Evolutionary conservation across 2,113 vertebrate genomes (phyloP), one percentile per base, ranked within the genome.

Genomic region (Amblyornis subalaris): DNA sequence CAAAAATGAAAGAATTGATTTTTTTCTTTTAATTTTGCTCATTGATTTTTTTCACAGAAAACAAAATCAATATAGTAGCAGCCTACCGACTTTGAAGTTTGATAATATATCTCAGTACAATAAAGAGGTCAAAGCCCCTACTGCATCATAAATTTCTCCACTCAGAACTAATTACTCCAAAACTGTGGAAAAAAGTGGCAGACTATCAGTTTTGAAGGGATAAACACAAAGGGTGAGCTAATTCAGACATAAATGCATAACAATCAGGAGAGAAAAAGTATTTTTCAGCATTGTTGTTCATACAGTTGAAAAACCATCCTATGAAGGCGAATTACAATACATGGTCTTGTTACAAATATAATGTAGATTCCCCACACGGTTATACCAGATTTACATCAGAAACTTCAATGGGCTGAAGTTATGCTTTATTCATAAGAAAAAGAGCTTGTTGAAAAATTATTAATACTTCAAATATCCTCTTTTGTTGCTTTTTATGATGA

Each of bases 1-100:
- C 0, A 87, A 88, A 95, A 95, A 96, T 85, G 38, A 96, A 97
- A 85, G 11, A 92, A 76, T 55, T 74, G 51, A 74, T 85, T 80
- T 94, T 90, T 95, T 97, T 89, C 80, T 95, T 97, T 95, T 95
- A 93, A 97, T 94, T 96, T 95, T 89, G 51, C 25, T 86, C 79
- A 88, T 91, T 93, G 97, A 94, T 96, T 97, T 96, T 96, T 44
- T 60, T 84, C 84, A 95, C 93, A 95, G 82, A 96, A 97, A 97
- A 97, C 64, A 98, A 97, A 97, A 96, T 94, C 90, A 93, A 80
- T 97, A 81, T 61, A 88, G 89, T 81, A 94, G 85, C 93, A 93
- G 93, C 85, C 85, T 90, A 95, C 76, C 96, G 82, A 66, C 73
- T 92, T 91, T 83, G 54, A 94, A 95, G 79, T 87, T 74, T 92